Conservation (phyloP, 1,140 invertebrate genomes). For the Megathymus violae region DNA sequence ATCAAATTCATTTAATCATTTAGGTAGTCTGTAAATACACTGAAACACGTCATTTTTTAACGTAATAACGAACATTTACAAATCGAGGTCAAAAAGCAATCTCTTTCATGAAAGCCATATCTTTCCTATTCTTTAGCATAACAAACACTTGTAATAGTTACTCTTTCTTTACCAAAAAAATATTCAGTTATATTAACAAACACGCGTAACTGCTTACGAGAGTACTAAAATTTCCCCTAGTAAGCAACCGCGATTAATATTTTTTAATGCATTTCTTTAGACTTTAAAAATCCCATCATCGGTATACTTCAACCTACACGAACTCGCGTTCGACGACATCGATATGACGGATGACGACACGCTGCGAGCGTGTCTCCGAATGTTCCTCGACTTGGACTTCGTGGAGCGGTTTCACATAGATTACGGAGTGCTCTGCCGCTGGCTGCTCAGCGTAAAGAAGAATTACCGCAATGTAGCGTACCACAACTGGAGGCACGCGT, state of each 20-base stretch:
- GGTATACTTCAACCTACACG: conserved; percentile 91
- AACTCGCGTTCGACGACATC: conserved; percentile 95
- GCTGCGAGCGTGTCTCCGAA: conserved; percentile 92
- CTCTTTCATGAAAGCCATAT: too few relatives aligned
- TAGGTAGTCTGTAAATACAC: too few relatives aligned
- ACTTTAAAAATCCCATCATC: conserved; percentile 91
- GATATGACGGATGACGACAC: conserved; percentile 93
- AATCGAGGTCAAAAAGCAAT: too few relatives aligned
- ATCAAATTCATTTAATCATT: too few relatives aligned
- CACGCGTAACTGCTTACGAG: too few relatives aligned
- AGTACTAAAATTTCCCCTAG: too few relatives aligned
- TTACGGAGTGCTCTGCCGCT: conserved; percentile 94
- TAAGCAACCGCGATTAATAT: conserved; percentile 5
- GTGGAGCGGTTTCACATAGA: conserved; percentile 96
- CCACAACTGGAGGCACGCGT: conserved; percentile 98
- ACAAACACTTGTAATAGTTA: too few relatives aligned
- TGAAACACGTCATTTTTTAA: too few relatives aligned
- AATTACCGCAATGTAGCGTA: conserved; percentile 98
- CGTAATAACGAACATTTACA: too few relatives aligned
- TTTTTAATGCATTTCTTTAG: conserved; percentile 67
- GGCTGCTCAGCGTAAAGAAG: conserved; percentile 97
- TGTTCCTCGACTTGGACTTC: conserved; percentile 96
- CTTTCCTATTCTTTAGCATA: too few relatives aligned
- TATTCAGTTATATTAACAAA: too few relatives aligned
- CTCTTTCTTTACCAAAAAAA: too few relatives aligned